phyloP scores from a whole-genome alignment of 2,888 invertebrate species.

The Trissolcus japonicus region DNA sequence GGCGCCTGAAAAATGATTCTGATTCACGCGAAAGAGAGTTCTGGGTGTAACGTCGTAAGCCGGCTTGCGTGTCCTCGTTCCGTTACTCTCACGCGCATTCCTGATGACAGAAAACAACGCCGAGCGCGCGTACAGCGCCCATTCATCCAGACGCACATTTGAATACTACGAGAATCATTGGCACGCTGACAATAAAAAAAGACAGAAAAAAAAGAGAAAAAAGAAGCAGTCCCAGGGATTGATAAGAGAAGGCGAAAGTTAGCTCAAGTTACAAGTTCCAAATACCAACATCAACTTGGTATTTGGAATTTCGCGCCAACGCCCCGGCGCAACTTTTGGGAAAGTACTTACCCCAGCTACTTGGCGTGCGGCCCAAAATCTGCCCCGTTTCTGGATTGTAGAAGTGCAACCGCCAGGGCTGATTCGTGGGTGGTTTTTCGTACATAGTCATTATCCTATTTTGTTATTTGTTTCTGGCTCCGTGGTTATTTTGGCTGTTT shows the following conservation, averaged over 20 bases:
- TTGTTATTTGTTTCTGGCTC: background rate
- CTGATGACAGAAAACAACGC: conserved; percentile 56
- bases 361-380: conserved; percentile 80
- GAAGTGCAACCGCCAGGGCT: conserved; percentile 76
- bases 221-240: no score
- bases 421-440: conserved; percentile 75
- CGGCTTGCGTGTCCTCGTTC: conserved; percentile 53
- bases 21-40: background rate
- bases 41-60: conserved; percentile 22
- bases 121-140: conserved; percentile 46
- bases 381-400: conserved; percentile 80
- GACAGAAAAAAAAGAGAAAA: no score
- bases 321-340: background rate
- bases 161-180: background rate
- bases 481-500: no score
- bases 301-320: conserved; percentile 4
- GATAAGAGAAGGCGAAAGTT: background rate
- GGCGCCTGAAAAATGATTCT: no score
- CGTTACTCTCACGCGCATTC: conserved; percentile 52
- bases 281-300: background rate
- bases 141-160: conserved; percentile 40
- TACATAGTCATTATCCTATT: conserved; percentile 76
- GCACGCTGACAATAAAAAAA: background rate
- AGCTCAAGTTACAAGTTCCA: no score
- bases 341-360: conserved; percentile 80